Evolutionary conservation across 1,140 invertebrate species (phyloP).

Genomic region (Drosophila biarmipes): DNA sequence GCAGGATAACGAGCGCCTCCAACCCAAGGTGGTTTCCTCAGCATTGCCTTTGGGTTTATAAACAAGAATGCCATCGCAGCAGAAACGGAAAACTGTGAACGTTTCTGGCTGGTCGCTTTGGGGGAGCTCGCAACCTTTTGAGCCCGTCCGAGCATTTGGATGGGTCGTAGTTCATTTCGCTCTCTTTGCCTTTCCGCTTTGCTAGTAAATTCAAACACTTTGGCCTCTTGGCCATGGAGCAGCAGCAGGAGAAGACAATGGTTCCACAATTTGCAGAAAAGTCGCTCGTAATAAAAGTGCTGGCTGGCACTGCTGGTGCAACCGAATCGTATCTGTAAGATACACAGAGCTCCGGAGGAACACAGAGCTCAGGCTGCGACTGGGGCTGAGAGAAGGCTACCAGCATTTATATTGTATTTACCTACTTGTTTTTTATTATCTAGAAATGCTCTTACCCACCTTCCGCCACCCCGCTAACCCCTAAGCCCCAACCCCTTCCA

Average conservation of each 20-base stretch:
- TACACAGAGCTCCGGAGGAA: conserved; percentile 45
- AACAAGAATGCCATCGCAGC: conserved; percentile 60
- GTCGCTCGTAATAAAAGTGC: conserved; percentile 82
- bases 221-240: conserved; percentile 61
- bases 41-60: conserved; percentile 43
- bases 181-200: conserved; percentile 80
- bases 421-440: conserved; percentile 84
- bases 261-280: conserved; percentile 80
- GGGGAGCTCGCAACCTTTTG: conserved; percentile 37
- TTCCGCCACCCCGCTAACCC: conserved; percentile 8
- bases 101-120: conserved; percentile 43
- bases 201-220: conserved; percentile 80
- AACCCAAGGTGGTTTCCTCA: conserved; percentile 43
- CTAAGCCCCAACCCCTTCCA: not conserved
- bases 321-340: conserved; percentile 79
- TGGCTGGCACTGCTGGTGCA: conserved; percentile 61
- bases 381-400: conserved; percentile 43
- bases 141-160: conserved; percentile 43
- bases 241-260: conserved; percentile 66
- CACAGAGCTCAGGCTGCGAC: conserved; percentile 19
- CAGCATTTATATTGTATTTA: conserved; percentile 83
- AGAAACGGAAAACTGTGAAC: conserved; percentile 54
- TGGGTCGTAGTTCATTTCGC: conserved; percentile 80
- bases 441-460: conserved; percentile 74
- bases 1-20: conserved; percentile 44